Conservation (phyloP, 2,888 invertebrate genomes). For the Ochropleura plecta region DNA sequence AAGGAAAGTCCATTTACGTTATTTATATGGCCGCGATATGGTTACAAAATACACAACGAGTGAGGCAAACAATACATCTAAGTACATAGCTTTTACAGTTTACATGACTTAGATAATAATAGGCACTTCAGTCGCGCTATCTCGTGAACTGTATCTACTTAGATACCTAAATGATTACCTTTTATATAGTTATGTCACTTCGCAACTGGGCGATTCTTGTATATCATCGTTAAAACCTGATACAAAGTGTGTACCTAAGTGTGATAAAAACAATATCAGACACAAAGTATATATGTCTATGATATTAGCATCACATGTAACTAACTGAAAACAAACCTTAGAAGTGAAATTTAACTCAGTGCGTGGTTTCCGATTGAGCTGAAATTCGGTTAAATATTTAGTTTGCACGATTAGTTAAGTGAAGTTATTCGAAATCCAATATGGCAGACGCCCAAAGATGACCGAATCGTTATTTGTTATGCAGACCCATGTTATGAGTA, state of each 20-base stretch:
- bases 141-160: constrained; percentile 11
- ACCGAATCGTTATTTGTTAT: too few species aligned
- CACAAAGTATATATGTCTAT: too few species aligned
- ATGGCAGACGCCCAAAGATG: too few species aligned
- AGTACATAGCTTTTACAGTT: constrained; percentile 24
- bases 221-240: constrained; percentile 7
- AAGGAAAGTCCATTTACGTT: constrained; percentile 47
- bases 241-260: not conserved
- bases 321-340: too few species aligned
- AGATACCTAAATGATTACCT: constrained; percentile 15
- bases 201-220: not conserved
- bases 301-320: too few species aligned
- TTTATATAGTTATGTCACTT: constrained; percentile 20
- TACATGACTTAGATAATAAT: constrained; percentile 35
- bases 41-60: constrained; percentile 35
- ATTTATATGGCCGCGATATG: constrained; percentile 43
- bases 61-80: constrained; percentile 11
- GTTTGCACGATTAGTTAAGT: too few species aligned
- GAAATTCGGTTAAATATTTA: too few species aligned
- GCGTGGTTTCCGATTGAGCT: too few species aligned
- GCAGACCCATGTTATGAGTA: too few species aligned
- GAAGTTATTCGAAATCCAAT: too few species aligned
- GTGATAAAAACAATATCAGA: too few species aligned
- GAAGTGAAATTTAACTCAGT: too few species aligned
- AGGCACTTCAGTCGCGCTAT: constrained; percentile 25